Evolutionary conservation across 2,113 vertebrate genomes (phyloP).

Genomic region (Ammospiza nelsoni): DNA sequence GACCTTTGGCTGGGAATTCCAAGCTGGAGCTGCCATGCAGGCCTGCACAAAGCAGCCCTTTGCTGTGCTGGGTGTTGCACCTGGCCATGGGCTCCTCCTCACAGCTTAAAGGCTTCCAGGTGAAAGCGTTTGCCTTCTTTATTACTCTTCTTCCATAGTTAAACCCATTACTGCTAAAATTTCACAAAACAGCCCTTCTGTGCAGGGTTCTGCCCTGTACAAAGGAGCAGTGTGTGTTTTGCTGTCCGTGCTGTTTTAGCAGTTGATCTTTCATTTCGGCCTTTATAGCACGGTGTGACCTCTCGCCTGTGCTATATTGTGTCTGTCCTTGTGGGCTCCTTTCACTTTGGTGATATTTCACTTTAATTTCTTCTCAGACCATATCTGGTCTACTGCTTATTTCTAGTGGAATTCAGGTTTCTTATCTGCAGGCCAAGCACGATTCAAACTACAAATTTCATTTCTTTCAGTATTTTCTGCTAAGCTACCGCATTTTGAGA

Average conservation of each 20-base stretch:
- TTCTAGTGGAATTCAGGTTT: slow-evolving; percentile 8
- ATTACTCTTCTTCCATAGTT: neutral
- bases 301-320: neutral
- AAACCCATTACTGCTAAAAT: neutral
- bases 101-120: neutral
- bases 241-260: neutral
- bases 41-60: neutral
- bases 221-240: neutral
- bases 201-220: neutral
- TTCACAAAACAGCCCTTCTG: neutral
- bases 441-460: neutral
- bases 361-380: neutral
- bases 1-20: neutral
- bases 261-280: neutral
- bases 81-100: neutral
- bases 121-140: neutral
- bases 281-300: neutral
- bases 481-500: neutral
- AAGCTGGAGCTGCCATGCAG: accelerated
- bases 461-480: neutral
- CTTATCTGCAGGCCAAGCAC: neutral
- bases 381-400: neutral
- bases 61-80: neutral
- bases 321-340: neutral
- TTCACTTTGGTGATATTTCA: neutral